Percentiles rank a stretch among this genome's conserved stretches.
Evolutionary conservation across 1,140 invertebrate genomes (phyloP).

Genomic region (Belonocnema kinseyi): DNA sequence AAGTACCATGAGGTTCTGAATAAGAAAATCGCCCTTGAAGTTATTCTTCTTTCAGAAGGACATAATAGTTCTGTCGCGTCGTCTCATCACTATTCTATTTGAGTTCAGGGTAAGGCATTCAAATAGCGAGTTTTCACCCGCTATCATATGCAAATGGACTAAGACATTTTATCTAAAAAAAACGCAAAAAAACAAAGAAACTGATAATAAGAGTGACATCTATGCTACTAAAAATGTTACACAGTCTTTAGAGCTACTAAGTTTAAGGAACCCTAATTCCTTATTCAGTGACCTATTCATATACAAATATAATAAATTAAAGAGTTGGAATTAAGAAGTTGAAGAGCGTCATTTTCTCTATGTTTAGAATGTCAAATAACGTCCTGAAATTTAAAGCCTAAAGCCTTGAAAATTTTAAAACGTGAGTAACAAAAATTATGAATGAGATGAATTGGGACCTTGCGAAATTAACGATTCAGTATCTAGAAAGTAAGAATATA

Average conservation of each 20-base stretch:
- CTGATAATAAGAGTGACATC: constrained; percentile 1
- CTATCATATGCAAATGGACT: constrained; percentile 45
- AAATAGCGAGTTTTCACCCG: background rate
- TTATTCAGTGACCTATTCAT: background rate
- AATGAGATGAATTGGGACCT: no score
- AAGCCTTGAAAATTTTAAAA: no score
- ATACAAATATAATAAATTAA: background rate
- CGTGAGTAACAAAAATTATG: no score
- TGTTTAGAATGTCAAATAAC: no score
- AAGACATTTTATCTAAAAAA: constrained; percentile 47
- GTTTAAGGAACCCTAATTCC: background rate
- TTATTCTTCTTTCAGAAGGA: constrained; percentile 17
- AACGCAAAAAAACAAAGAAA: constrained; percentile 34
- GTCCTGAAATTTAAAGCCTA: no score
- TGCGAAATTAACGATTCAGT: no score
- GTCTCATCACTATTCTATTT: constrained; percentile 17
- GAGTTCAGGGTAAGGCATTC: constrained; percentile 13
- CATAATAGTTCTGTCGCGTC: constrained; percentile 16
- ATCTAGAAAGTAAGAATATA: no score
- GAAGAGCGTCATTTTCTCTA: no score
- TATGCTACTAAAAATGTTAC: background rate
- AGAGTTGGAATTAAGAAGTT: no score
- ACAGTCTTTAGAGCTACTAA: background rate
- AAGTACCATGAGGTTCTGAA: background rate
- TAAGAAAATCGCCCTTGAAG: constrained; percentile 34